Evolutionary conservation across 2,113 vertebrate genomes (phyloP).

Genomic region (Tragelaphus scriptus): DNA sequence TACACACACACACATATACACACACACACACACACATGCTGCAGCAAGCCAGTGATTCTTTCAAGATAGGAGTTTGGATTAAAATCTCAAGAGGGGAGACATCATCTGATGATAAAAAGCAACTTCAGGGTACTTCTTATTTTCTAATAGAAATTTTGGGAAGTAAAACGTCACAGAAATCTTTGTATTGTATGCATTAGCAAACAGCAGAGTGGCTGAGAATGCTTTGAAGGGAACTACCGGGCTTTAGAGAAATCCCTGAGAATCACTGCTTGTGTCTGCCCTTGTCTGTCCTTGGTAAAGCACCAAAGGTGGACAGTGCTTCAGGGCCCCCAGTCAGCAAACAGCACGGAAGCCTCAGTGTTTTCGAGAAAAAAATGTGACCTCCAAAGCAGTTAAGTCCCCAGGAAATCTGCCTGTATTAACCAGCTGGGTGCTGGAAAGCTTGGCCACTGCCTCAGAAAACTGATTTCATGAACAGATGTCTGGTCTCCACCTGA

Average conservation of each 20-base stretch:
- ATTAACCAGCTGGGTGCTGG: conserved; percentile 54
- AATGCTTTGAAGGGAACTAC: background rate
- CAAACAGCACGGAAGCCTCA: background rate
- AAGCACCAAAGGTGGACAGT: background rate
- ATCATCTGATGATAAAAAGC: background rate
- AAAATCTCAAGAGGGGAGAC: background rate
- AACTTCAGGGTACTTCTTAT: no score
- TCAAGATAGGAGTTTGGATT: background rate
- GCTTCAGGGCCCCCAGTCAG: background rate
- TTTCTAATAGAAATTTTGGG: background rate
- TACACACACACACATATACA: background rate
- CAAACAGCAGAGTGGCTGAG: background rate
- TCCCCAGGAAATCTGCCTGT: conserved; percentile 12
- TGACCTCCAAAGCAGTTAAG: conserved; percentile 32
- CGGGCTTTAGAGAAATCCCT: background rate
- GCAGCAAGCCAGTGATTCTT: background rate
- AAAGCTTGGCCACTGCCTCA: background rate
- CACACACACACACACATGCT: background rate
- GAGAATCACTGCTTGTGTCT: background rate
- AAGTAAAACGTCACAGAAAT: background rate
- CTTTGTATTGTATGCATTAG: background rate
- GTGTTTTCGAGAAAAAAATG: background rate
- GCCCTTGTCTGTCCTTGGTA: background rate
- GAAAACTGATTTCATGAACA: conserved; percentile 51
- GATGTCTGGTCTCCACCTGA: conserved; percentile 58